Conservation (phyloP, 2,797 vertebrate species). For the Siniperca obscura region DNA sequence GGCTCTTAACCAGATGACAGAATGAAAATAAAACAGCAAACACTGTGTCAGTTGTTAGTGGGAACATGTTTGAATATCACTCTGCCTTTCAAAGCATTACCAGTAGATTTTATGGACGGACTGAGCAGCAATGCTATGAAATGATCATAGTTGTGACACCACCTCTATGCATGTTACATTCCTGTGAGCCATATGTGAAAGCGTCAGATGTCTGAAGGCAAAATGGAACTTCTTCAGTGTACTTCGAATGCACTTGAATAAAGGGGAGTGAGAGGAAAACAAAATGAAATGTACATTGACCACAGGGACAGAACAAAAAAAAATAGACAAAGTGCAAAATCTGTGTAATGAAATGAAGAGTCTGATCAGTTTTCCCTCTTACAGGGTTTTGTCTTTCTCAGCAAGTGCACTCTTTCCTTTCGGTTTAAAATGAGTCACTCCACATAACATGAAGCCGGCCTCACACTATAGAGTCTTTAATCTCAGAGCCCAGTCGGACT, state of each 20-base stretch:
- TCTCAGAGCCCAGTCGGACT: conserved; percentile 96
- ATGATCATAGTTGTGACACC: conserved; percentile 36
- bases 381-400: conserved; percentile 55
- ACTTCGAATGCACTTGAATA: conserved; percentile 70
- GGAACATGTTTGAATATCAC: conserved; percentile 52
- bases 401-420: conserved; percentile 66
- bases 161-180: conserved; percentile 61
- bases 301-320: conserved; percentile 70
- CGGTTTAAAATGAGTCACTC: conserved; percentile 60
- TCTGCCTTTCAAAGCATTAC: conserved; percentile 66
- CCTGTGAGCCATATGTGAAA: conserved; percentile 61
- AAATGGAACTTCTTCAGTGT: conserved; percentile 60
- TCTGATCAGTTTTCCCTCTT: conserved; percentile 54
- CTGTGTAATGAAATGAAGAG: conserved; percentile 75
- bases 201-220: conserved; percentile 72
- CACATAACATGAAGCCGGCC: conserved; percentile 20
- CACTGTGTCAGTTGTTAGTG: conserved; percentile 39
- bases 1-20: conserved; percentile 53
- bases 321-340: conserved; percentile 81
- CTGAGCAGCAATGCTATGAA: conserved; percentile 57
- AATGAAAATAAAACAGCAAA: conserved; percentile 53
- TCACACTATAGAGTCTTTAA: conserved; percentile 98
- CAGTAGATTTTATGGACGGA: conserved; percentile 73
- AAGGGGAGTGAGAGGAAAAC: conserved; percentile 58
- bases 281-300: conserved; percentile 75